phyloP scores from a whole-genome alignment of 1,140 invertebrate genomes.

The Dermatophagoides farinae region DNA sequence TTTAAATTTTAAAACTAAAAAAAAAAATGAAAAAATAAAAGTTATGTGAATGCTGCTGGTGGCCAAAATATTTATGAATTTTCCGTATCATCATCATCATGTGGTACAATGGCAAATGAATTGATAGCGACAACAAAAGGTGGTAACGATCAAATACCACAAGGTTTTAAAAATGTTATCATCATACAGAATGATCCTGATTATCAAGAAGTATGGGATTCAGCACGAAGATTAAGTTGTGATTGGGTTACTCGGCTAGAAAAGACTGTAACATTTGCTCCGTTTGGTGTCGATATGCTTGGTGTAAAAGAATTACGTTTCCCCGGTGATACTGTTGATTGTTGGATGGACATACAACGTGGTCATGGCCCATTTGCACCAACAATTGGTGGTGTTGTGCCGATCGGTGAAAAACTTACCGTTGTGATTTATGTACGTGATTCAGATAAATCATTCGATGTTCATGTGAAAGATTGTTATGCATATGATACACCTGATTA shows the following conservation, averaged over 20 bases:
- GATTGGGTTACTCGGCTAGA: slow-evolving; percentile 6
- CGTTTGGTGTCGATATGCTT: slow-evolving; percentile 53
- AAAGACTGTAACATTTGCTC: slow-evolving; percentile 12
- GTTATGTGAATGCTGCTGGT: too few relatives aligned
- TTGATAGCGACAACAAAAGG: too few relatives aligned
- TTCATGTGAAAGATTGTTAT: slow-evolving; percentile 47
- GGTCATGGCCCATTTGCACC: slow-evolving; percentile 54
- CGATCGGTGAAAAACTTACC: slow-evolving; percentile 61
- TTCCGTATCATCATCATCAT: background rate
- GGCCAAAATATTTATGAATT: background rate
- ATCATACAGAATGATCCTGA: slow-evolving; percentile 83
- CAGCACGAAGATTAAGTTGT: slow-evolving; percentile 31
- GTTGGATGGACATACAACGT: slow-evolving; percentile 49
- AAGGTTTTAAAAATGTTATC: slow-evolving; percentile 78
- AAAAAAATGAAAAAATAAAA: too few relatives aligned
- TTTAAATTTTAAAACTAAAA: too few relatives aligned
- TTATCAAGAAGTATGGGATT: slow-evolving; percentile 59
- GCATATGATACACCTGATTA: slow-evolving; percentile 40
- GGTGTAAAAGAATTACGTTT: slow-evolving; percentile 58
- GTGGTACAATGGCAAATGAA: background rate
- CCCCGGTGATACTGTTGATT: slow-evolving; percentile 56
- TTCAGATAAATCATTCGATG: slow-evolving; percentile 41
- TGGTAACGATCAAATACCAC: slow-evolving; percentile 22
- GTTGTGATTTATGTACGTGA: slow-evolving; percentile 57
- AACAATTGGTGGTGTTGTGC: slow-evolving; percentile 49